Base-by-base conservation (phyloP, 2,797 vertebrate genomes). In the Rachycentron canadum region DNA sequence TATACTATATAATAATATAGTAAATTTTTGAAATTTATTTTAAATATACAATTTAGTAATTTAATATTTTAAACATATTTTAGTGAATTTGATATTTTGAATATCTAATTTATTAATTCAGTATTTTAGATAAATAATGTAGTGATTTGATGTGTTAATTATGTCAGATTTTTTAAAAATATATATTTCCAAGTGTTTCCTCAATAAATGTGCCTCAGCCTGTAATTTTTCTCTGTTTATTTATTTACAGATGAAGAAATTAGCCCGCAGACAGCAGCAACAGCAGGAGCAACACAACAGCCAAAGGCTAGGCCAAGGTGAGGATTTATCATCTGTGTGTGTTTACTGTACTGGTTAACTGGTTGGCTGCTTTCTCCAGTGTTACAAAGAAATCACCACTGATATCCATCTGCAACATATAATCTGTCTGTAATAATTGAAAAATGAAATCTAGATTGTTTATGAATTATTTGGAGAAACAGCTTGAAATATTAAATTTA, bases 281-380 rank as follows among this genome's bases (percentile, higher is more conserved):
- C 97, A 98, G 86, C 96, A 98, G 85, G 97, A 99, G 60, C 97
- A 97, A 21, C 97, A 97, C 84, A 97, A 95, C 84, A 95, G 95
- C 0, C 97, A 97, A 89, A 95, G 97, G 86, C 95, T 96, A 26
- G 95, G 96, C 81, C 96, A 96, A 95, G 97, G 97, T 98, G 84
- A 89, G 79, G 71, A 55, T 62, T 66, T 36, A 40, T 62, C 8
- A 30, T 76, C 2, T 78, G n/a, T 75, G 32, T 47, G 45, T 67
- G 16, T 62, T 19, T 21, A 21, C 43, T 60, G 52, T 47, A 4
- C 11, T 30, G 26, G 28, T 40, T n/a, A 52, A 28, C 36, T 47
- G 16, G 6, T 49, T 19, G 14, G 9, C 52, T 59, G 43, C 45
- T n/a, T 52, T 55, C 66, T 57, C 59, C 49, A 19, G n/a, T 57